Evolutionary conservation across 2,113 vertebrate genomes (phyloP), one percentile per base, ranked within the genome.

Genomic region (Festucalex cinctus): DNA sequence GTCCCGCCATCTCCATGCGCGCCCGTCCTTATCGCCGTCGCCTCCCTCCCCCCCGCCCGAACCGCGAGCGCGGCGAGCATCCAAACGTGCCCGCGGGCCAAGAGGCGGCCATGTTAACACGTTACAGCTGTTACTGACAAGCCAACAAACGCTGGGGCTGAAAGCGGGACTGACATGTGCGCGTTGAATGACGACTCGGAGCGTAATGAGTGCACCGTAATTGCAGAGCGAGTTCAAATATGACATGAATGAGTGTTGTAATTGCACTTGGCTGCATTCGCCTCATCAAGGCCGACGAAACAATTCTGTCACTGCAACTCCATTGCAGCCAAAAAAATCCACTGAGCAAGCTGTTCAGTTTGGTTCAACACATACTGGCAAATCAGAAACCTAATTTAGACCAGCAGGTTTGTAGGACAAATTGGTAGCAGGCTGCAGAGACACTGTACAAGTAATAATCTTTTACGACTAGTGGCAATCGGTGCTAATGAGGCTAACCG

Each of bases 71-170:
- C 22, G 60, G 60, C 39, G 24, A 9, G 22, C 60, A 43, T 62
- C 60, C 60, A 62, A 62, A 43, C 37, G 39, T 17, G 13, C 60
- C 39, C 39, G 22, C 22, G 39, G 60, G 60, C 60, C 60, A 62
- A 62, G 37, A 9, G 37, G n/a, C 13, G 37, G 60, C 60, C 60
- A 62, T 62, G 60, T 41, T 62, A 62, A 62, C 60, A 41, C 39
- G 22, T 43, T 43, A 24, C 60, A 62, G 60, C 60, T 62, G 60
- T 26, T 24, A 24, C 37, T 19, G 60, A 16, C 60, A 62, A 26
- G 13, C 9, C 22, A 39, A 41, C 5, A 41, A 61, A 13, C 12
- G 9, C 59, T 14, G 2, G 2, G 2, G 14, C 60, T 24, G 13
- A 8, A 24, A 62, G 37, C 14, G 13, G 22, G 13, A 19, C 43